phyloP scores from a whole-genome alignment of 2,113 vertebrate genomes.

The Ammodytes marinus region DNA sequence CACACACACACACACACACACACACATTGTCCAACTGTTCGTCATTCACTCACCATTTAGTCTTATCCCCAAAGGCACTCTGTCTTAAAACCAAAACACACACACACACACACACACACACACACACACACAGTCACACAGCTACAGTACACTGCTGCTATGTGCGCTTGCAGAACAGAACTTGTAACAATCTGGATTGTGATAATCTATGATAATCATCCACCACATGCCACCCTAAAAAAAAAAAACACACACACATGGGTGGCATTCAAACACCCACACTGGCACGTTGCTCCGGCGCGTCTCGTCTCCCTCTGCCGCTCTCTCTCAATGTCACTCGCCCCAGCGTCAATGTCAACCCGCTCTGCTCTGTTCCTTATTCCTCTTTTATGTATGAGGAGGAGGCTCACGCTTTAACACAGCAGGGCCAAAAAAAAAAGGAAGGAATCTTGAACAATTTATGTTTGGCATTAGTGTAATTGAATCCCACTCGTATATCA shows the following conservation, averaged over 20 bases:
- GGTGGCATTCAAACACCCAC: slow-evolving; percentile 83
- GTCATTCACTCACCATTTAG: slow-evolving; percentile 82
- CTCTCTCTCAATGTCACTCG: slow-evolving; percentile 81
- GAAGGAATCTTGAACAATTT: slow-evolving; percentile 78
- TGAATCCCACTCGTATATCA: slow-evolving; percentile 82
- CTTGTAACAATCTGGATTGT: slow-evolving; percentile 86
- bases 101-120: slow-evolving; percentile 46
- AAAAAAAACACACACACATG: slow-evolving; percentile 78
- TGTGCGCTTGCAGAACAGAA: slow-evolving; percentile 73
- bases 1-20: slow-evolving; percentile 60
- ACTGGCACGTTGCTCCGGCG: slow-evolving; percentile 73
- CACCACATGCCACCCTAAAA: slow-evolving; percentile 84
- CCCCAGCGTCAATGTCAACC: slow-evolving; percentile 80
- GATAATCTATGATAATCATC: slow-evolving; percentile 86
- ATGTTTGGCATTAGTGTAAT: slow-evolving; percentile 85
- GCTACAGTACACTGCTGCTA: slow-evolving; percentile 80
- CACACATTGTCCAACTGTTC: slow-evolving; percentile 78
- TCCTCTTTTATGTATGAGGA: slow-evolving; percentile 72
- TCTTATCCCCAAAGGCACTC: slow-evolving; percentile 81
- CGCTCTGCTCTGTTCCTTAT: slow-evolving; percentile 62
- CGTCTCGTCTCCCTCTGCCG: slow-evolving; percentile 68
- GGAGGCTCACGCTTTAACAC: slow-evolving; percentile 41
- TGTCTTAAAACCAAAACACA: slow-evolving; percentile 76
- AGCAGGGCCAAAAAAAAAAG: slow-evolving; percentile 38
- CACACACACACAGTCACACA: slow-evolving; percentile 59